These are phyloP conservation scores for Lagocephalus sceleratus DNA, from an alignment of 2,797 vertebrate genomes.

Conservation along the genomic window DNA sequence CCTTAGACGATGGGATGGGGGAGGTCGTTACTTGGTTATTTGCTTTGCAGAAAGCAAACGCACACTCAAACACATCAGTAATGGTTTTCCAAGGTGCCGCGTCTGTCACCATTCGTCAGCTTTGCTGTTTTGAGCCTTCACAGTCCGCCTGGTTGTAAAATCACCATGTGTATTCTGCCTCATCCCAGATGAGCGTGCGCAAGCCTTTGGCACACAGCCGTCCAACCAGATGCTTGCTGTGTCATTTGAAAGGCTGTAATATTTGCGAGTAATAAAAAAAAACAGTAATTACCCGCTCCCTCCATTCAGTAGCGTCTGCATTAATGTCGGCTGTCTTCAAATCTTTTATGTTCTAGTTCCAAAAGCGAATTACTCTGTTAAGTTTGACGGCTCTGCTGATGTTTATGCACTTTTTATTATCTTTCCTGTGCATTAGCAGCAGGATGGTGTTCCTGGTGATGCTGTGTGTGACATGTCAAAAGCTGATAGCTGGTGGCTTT, in stretches of 20 bases:
- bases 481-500: constrained; percentile 46
- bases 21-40: neutral
- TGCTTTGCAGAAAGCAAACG: neutral
- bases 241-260: constrained; percentile 4
- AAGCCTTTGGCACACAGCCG: constrained; percentile 2
- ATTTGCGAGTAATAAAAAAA: neutral
- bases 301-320: neutral
- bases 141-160: constrained; percentile 20
- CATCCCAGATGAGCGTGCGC: constrained; percentile 4
- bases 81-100: neutral
- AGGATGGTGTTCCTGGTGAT: constrained; percentile 12
- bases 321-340: neutral
- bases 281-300: neutral
- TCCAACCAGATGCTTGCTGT: constrained; percentile 20
- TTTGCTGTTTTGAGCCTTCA: constrained; percentile 3
- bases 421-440: neutral
- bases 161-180: constrained; percentile 29
- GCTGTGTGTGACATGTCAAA: neutral
- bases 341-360: no score
- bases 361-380: no score
- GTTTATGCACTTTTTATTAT: neutral
- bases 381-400: no score
- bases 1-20: neutral
- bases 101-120: neutral
- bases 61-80: neutral